A percentile compares a stretch with the other conserved stretches of the same genome.
phyloP scores from a whole-genome alignment of 2,797 vertebrate species.

The Neostethus bicornis region DNA sequence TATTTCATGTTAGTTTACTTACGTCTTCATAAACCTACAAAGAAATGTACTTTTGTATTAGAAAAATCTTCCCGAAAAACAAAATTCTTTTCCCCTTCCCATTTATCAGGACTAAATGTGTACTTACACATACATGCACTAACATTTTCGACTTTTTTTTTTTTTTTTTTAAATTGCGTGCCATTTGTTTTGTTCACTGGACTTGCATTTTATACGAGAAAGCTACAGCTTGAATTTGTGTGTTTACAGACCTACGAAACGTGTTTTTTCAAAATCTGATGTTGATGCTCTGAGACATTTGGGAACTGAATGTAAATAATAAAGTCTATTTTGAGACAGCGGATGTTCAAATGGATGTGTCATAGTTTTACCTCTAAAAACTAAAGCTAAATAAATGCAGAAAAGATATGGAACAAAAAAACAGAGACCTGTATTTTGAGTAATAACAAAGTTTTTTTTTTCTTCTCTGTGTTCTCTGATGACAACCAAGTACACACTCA shows the following conservation, averaged over 20 bases:
- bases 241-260: background rate
- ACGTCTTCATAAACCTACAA: too few relatives aligned
- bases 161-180: constrained; percentile 6
- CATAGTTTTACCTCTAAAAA: too few relatives aligned
- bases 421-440: background rate
- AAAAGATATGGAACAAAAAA: background rate
- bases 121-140: constrained; percentile 13
- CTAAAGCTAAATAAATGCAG: background rate
- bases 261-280: constrained; percentile 9
- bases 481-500: background rate
- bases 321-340: constrained; percentile 5
- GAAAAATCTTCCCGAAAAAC: background rate
- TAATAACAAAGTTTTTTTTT: background rate
- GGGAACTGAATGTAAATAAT: constrained; percentile 5
- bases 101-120: too few relatives aligned
- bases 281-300: constrained; percentile 15
- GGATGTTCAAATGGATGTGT: constrained; percentile 8
- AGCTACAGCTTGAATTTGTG: background rate
- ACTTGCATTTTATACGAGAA: constrained; percentile 1
- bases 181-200: constrained; percentile 13
- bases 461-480: background rate
- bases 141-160: too few relatives aligned
- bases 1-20: too few relatives aligned
- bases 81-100: constrained; percentile 1
- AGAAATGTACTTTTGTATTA: too few relatives aligned